A percentile compares a stretch with the other conserved stretches of the same genome.
Evolutionary conservation across 2,797 vertebrate species (phyloP).

Genomic region (Parauchenoglanis punctatus): DNA sequence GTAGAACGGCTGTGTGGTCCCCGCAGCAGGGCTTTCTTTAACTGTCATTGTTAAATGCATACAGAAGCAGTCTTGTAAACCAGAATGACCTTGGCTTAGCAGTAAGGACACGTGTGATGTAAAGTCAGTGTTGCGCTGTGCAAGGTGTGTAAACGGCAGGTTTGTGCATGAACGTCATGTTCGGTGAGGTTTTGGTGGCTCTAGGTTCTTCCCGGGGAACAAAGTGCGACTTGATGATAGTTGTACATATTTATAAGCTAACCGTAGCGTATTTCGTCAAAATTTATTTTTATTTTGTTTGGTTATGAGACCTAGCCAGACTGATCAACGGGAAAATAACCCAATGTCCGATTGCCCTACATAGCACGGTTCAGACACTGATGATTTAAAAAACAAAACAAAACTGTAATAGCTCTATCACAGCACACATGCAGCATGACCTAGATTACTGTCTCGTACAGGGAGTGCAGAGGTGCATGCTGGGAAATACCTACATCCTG

Average conservation of each 20-base stretch:
- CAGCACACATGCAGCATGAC: conserved; percentile 58
- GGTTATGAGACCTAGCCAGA: background rate
- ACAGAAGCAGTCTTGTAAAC: background rate
- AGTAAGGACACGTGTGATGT: background rate
- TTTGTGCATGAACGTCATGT: background rate
- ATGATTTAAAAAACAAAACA: background rate
- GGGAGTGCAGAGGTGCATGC: conserved; percentile 59
- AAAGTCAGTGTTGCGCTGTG: background rate
- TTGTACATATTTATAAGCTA: background rate
- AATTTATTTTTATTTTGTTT: background rate
- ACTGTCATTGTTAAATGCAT: background rate
- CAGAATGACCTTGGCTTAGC: background rate
- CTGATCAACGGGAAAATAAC: background rate
- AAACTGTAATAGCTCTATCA: conserved; percentile 52
- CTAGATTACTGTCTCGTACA: conserved; percentile 66
- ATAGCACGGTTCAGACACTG: conserved; percentile 19
- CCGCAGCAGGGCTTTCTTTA: too few species aligned
- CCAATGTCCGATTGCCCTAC: conserved; percentile 1
- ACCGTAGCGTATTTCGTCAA: background rate
- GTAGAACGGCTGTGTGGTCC: too few species aligned
- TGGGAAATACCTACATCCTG: conserved; percentile 63
- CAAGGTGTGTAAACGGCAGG: background rate
- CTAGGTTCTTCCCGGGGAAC: background rate
- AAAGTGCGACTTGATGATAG: background rate
- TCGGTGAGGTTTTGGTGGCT: background rate